Conservation (phyloP, 1,140 invertebrate genomes). For the Philotrypesis tridentata region DNA sequence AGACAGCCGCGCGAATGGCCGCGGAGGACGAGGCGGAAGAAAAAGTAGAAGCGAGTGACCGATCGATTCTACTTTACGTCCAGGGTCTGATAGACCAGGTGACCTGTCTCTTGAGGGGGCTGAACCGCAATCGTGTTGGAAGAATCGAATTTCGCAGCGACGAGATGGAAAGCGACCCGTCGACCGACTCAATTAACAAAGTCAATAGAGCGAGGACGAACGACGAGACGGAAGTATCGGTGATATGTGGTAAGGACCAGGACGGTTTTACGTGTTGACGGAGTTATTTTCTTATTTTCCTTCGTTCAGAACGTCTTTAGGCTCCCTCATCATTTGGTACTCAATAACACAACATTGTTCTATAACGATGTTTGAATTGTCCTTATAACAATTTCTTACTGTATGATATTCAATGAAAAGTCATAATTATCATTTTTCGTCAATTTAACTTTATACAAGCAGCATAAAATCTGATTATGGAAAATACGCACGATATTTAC, state of each 20-base stretch:
- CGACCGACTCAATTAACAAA: background rate
- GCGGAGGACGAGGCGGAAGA: background rate
- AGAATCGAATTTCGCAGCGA: background rate
- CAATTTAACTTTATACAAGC: no score
- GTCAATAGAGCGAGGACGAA: background rate
- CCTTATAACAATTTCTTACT: no score
- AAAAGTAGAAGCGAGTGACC: background rate
- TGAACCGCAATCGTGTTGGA: background rate
- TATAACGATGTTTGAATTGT: no score
- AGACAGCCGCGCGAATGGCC: slow-evolving; percentile 46
- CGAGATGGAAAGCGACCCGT: background rate
- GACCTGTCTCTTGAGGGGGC: background rate
- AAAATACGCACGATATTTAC: no score
- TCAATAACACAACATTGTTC: no score
- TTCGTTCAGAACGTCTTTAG: no score
- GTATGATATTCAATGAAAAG: no score
- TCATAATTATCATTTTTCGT: no score
- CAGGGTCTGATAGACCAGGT: slow-evolving; percentile 40
- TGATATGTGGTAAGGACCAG: background rate
- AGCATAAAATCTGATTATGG: no score
- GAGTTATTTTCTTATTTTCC: background rate
- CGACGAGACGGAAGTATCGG: background rate
- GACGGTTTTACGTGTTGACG: no score
- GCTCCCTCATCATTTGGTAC: no score
- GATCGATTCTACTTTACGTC: slow-evolving; percentile 16